A percentile compares a stretch with the other conserved stretches of the same genome.
Conservation (phyloP, 2,113 vertebrate genomes). For the Anhinga anhinga region DNA sequence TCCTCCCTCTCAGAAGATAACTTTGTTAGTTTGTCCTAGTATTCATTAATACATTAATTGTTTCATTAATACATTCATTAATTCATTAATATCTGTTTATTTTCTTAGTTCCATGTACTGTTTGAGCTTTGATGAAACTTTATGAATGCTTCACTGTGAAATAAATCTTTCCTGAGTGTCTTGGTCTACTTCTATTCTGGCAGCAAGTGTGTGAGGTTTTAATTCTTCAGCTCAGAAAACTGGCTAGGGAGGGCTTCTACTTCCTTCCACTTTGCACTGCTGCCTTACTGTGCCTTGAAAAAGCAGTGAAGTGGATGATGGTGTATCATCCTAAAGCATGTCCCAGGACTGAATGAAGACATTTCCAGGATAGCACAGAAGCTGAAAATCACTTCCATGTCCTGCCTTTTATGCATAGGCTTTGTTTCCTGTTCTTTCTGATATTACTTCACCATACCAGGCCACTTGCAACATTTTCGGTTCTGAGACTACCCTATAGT, state of each 20-base stretch:
- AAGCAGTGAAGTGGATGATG: not conserved
- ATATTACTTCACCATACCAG: not conserved
- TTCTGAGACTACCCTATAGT: not conserved
- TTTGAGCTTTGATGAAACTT: not conserved
- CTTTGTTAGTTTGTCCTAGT: not conserved
- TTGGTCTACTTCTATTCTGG: not conserved
- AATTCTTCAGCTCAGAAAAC: not conserved
- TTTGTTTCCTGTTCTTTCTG: not conserved
- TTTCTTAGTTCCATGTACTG: not conserved
- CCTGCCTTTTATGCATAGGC: not conserved
- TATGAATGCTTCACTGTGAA: not conserved
- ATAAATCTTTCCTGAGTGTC: not conserved
- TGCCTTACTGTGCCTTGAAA: not conserved
- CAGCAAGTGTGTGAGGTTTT: not conserved
- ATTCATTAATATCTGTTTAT: not conserved
- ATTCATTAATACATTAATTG: not conserved
- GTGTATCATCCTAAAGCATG: not conserved
- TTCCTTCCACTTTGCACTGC: not conserved
- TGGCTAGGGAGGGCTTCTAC: not conserved
- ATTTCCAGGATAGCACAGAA: not conserved
- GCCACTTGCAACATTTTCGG: not conserved
- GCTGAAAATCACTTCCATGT: not conserved
- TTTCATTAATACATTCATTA: not conserved
- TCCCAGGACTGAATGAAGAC: not conserved
- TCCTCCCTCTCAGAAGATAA: not conserved